phyloP scores from a whole-genome alignment of 1,140 invertebrate species.

The Eupeodes corollae region DNA sequence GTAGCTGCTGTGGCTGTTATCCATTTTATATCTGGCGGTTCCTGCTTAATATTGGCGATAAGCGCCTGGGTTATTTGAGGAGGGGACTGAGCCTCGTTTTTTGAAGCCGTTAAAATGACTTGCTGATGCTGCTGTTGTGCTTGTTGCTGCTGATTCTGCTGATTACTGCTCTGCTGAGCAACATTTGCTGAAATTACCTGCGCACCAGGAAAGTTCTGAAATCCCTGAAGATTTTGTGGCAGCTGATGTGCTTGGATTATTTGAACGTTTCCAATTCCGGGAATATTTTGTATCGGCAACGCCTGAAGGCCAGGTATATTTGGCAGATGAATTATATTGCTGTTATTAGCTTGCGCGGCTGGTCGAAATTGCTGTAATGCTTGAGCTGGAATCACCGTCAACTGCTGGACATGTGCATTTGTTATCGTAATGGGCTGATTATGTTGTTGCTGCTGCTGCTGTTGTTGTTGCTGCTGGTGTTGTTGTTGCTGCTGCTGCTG shows the following conservation, averaged over 20 bases:
- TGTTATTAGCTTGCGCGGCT: conserved; percentile 10
- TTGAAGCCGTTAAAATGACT: conserved; percentile 15
- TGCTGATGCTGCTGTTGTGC: conserved; percentile 14
- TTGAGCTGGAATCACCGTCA: conserved; percentile 59
- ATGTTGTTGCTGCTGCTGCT: conserved; percentile 24
- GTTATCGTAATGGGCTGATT: conserved; percentile 50
- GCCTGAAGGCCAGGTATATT: conserved; percentile 42
- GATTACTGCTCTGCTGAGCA: conserved; percentile 4
- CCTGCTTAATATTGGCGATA: conserved; percentile 32
- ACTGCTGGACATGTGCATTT: conserved; percentile 55
- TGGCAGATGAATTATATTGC: conserved; percentile 28
- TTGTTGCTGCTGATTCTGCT: conserved; percentile 1
- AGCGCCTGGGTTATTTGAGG: conserved; percentile 14
- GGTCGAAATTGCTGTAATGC: conserved; percentile 14
- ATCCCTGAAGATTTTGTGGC: conserved; percentile 21
- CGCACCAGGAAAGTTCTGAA: conserved; percentile 24
- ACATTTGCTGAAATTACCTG: conserved; percentile 9
- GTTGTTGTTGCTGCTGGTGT: conserved; percentile 33
- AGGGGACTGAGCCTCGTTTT: conserved; percentile 31
- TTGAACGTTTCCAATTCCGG: conserved; percentile 65
- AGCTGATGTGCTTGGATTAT: conserved; percentile 39
- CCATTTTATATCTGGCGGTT: conserved; percentile 22
- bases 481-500: conserved; percentile 16
- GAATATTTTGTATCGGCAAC: conserved; percentile 56
- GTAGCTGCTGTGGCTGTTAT: background rate